Base-by-base conservation (phyloP, 2,113 vertebrate genomes). In the Oreochromis niloticus region DNA sequence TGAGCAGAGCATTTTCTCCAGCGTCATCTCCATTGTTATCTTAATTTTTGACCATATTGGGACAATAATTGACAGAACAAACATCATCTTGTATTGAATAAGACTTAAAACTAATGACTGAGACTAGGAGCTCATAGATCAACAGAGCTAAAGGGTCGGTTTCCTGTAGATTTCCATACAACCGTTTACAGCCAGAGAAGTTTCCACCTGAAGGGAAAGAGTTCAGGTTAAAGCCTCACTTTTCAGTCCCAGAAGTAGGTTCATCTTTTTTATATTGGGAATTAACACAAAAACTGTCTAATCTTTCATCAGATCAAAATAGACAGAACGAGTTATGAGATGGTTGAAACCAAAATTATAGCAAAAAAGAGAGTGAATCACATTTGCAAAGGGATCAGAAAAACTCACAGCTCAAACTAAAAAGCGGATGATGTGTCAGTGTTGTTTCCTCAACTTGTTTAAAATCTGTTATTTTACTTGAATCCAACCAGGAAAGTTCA, bases 311-410 rank as follows among this genome's bases (percentile, higher is more conserved):
- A 30, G 68, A 73, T 46, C 14, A 30, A 48, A 48, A 48, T 17
- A 27, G 9, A 48, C 43, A 48, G 24, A 75, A 30, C 0, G 24
- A 3, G 0, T 75, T 30, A 75, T 46, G 71, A 48, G 14, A 75
- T 75, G 71, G 24, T 30, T 48, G 71, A 0, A 48, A 75, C 43
- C 43, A 50, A 75, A 75, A 50, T 48, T 48, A 32, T 17, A 30
- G 71, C 71, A 30, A 30, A 50, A 66, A 66, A 78, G 16, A 1
- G 73, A 32, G 27, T 13, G 27, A 78, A 50, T 78, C 7, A 78
- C 46, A 78, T 52, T 50, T 50, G 43, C 1, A 78, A 78, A 30
- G 24, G 9, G 43, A 32, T 50, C 16, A 78, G 6, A 52, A 78
- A 78, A 1, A 6, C 71, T 78, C 10, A 32, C 16, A 19, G 22